Base-by-base conservation (phyloP, 2,797 vertebrate species). In the Nasua narica region DNA sequence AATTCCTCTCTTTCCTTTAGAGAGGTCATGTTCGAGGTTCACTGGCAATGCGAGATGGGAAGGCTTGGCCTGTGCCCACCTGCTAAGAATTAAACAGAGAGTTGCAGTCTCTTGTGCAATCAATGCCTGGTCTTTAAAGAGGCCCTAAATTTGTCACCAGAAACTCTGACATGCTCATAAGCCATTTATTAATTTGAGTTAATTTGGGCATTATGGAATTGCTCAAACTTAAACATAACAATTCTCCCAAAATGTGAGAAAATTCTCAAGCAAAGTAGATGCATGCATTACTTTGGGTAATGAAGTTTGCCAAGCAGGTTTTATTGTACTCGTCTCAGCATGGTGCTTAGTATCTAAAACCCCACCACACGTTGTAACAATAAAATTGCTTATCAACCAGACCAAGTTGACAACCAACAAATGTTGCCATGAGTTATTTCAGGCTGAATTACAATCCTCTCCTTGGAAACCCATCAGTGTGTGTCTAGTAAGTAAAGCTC, bases 51-150 rank as follows among this genome's bases (percentile, higher is more conserved):
- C 94, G 98, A 98, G 97, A 98, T 98, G 97, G 97, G 98, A 97
- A 98, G 96, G 97, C 77, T 84, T 89, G 93, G 92, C 85, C 96
- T 79, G 70, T 94, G 96, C 97, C 98, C 98, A 98, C 98, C 97
- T 98, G 98, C 97, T 98, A 98, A 96, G 98, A 97, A 98, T 98
- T 98, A 98, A 98, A 98, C 95, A 98, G 97, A 98, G 86, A 93
- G 90, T 95, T 97, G 96, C 87, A 97, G 97, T 98, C 94, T 98
- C 89, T 90, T 93, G 96, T 78, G 78, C 90, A 98, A 96, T 97
- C 97, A 97, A 35, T 97, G 96, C 92, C 92, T 96, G 9, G 70
- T 85, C 91, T 95, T 98, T 98, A 98, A 98, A 89, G 91, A 76
- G 95, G 74, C 76, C 90, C 91, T 96, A 95, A 98, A 98, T 98